These are phyloP conservation scores for Psettodes erumei DNA, from an alignment of 2,113 vertebrate genomes.

Conservation along the genomic window DNA sequence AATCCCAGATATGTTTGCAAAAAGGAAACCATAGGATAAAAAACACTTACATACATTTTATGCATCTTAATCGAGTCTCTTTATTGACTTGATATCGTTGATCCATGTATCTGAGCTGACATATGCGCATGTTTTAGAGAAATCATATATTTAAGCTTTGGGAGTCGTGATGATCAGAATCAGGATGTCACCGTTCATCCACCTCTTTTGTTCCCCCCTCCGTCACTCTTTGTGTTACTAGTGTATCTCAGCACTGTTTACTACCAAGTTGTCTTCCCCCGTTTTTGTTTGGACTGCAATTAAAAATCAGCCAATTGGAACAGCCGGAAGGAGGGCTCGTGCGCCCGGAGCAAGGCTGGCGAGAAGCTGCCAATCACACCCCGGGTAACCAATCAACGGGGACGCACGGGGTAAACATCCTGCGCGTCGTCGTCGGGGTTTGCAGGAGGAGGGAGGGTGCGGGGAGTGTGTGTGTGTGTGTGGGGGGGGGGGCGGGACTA, in stretches of 20 bases:
- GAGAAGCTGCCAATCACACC: conserved; percentile 87
- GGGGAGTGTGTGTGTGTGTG: conserved; percentile 25
- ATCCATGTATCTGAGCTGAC: not conserved
- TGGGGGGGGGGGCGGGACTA: conserved; percentile 81
- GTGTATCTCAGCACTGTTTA: conserved; percentile 62
- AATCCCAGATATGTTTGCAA: not conserved
- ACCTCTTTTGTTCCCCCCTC: conserved; percentile 16
- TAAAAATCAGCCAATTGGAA: conserved; percentile 95
- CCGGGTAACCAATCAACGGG: conserved; percentile 87
- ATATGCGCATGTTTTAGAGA: too few relatives aligned
- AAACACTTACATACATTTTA: not conserved
- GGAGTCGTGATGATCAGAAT: not conserved
- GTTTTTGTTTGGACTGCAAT: conserved; percentile 88
- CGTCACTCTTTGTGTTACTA: conserved; percentile 32
- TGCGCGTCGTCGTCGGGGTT: conserved; percentile 83
- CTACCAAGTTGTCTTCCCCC: conserved; percentile 65
- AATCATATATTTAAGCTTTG: too few relatives aligned
- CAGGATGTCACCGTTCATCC: conserved; percentile 12
- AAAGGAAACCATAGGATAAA: not conserved
- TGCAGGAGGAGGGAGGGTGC: conserved; percentile 76
- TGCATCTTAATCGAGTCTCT: not conserved
- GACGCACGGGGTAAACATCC: conserved; percentile 91
- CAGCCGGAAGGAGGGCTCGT: conserved; percentile 89
- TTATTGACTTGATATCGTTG: not conserved
- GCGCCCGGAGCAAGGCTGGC: conserved; percentile 83